Evolutionary conservation across 2,797 vertebrate genomes (phyloP), one percentile per base, ranked within the genome.

Genomic region (Parotocinclus haroldoi): DNA sequence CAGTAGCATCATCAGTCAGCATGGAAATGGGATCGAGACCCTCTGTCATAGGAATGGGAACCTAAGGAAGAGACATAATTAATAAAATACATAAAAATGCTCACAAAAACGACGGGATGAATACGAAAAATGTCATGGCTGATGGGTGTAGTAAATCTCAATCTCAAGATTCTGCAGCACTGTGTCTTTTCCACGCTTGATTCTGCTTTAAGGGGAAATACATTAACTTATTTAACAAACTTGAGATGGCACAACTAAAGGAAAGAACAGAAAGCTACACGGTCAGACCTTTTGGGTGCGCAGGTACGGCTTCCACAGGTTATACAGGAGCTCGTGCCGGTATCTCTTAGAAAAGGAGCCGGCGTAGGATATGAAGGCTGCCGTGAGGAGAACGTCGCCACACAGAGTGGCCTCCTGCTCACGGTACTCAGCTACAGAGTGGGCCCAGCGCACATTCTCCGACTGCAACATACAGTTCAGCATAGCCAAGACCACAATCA

Each of bases 371-470:
- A 88, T 88, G 77, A 90, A 89, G 61, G 88, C 77, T 57, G 84
- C 55, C 0, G 86, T 91, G 14, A 90, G 83, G 37, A 94, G 87
- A 56, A 90, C 65, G 16, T 91, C 90, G 42, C 91, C 92, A 63
- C 85, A 84, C 9, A 83, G 63, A 0, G 81, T 92, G 76, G 90
- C 84, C 75, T 94, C 90, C 83, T 92, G 86, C 73, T 92, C 86
- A 0, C 82, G 79, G 71, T 89, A 90, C 63, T 89, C 83, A 58
- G 90, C 85, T 68, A 88, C 82, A 13, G 89, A 81, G 58, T 93
- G 90, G 59, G 78, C 82, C 90, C 85, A 88, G 69, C 85, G 89
- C 53, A 92, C 79, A 3, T 93, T 92, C 83, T 91, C 89, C 71
- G 87, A 86, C 88, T 91, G 78, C 18, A 39, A 62, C 13, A 37